Evolutionary conservation across 2,113 vertebrate genomes (phyloP).

Genomic region (Anseranas semipalmata): DNA sequence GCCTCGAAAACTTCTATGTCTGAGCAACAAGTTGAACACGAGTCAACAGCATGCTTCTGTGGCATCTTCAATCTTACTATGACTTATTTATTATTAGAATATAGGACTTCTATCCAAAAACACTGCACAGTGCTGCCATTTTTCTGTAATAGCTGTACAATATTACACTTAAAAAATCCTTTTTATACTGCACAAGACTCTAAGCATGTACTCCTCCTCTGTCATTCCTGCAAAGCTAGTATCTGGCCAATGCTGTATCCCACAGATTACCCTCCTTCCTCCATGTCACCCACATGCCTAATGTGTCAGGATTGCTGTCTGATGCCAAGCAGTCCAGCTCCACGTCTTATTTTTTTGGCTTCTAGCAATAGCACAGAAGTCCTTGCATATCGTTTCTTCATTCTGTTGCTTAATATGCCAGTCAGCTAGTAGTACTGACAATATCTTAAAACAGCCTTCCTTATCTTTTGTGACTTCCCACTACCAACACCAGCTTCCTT

Average conservation of each 20-base stretch:
- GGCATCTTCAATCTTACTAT: background rate
- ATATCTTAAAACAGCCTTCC: background rate
- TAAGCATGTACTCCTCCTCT: background rate
- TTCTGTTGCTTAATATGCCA: background rate
- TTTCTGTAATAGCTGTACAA: background rate
- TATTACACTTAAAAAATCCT: background rate
- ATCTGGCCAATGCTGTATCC: background rate
- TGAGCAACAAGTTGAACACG: background rate
- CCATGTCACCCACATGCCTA: background rate
- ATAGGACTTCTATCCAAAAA: background rate
- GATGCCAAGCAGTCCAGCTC: background rate
- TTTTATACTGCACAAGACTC: background rate
- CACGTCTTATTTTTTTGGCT: background rate
- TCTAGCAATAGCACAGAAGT: background rate
- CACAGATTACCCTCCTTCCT: background rate
- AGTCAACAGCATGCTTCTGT: background rate
- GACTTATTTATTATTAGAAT: background rate
- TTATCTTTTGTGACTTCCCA: background rate
- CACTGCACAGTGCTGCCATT: background rate
- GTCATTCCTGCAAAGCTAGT: background rate
- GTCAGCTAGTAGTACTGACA: background rate
- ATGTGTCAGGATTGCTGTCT: background rate
- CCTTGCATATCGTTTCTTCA: background rate
- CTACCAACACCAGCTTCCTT: fast-evolving
- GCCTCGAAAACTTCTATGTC: no score